Base-by-base conservation (phyloP, 2,888 invertebrate species). In the Pandemis heparana region DNA sequence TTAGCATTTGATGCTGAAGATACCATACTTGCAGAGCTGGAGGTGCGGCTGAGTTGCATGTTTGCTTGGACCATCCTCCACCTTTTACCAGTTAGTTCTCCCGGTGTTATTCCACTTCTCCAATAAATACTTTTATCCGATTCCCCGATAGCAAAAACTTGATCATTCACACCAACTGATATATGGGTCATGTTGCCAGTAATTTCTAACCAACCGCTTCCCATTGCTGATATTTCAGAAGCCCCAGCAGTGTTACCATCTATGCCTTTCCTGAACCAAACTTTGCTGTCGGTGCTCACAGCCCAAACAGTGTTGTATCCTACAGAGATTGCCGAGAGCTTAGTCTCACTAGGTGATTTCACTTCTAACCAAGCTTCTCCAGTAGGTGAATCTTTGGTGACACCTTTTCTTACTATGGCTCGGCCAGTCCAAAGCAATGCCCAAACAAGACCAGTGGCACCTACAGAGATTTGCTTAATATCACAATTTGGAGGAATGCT, bases 201-300 rank as follows among this genome's bases (percentile, higher is more conserved):
- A 95, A 98, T 98, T 94, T 98, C 97, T 41, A 98, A 96, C 98
- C 98, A 98, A 39, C 97, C 97, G 83, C 95, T 96, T 5, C 98
- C 98, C 81, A 96, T 96, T 9, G 97, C 97, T 74, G 97, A 94
- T 85, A 96, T 96, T 88, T 97, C 97, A 81, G 96, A 97, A 75
- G 95, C 94, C 5, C 97, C 97, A 32, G 96, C 95, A 53, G 93
- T 95, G 87, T 96, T 96, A 67, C 97, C 96, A 92, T 96, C 95
- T 78, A 96, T 91, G 76, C 96, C 90, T 89, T 97, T 97, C 79
- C 98, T 95, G 85, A 98, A 98, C 98, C 98, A 98, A 3, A 98
- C 97, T 84, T 96, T 96, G 74, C 97, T 96, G 83, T 98, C 97
- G 79, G 97, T 96, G 63, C 97, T 97, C 5, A 98, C 95, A 74